Conservation (phyloP, 2,797 vertebrate genomes). For the Cephalopachus bancanus region DNA sequence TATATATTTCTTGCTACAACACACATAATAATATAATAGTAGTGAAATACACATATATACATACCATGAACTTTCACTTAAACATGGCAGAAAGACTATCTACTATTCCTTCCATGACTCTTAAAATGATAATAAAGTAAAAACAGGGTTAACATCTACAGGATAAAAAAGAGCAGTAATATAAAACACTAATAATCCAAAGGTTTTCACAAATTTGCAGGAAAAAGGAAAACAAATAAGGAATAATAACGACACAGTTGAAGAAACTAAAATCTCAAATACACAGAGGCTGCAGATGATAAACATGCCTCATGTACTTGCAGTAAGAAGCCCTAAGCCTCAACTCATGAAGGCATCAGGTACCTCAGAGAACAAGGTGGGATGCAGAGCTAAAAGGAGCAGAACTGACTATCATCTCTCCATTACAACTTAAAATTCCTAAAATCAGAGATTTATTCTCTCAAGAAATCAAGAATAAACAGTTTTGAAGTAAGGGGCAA, state of each 20-base stretch:
- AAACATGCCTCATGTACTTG: not conserved
- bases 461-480: not conserved
- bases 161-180: not conserved
- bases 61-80: not conserved
- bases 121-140: slow-evolving; percentile 31
- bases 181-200: not conserved
- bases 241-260: not conserved
- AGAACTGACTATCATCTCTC: not conserved
- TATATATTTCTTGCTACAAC: not conserved
- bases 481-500: not conserved
- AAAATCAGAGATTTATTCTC: not conserved
- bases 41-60: not conserved
- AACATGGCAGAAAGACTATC: not conserved
- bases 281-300: not conserved
- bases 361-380: not conserved
- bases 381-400: not conserved
- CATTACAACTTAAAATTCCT: not conserved
- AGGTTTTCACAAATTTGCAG: not conserved
- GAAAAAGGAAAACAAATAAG: not conserved
- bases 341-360: not conserved
- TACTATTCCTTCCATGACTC: not conserved
- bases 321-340: not conserved
- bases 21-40: slow-evolving; percentile 12
- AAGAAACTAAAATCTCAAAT: not conserved
- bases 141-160: not conserved